Conservation (phyloP, 2,888 invertebrate genomes). For the Dysmachus trigonus region DNA sequence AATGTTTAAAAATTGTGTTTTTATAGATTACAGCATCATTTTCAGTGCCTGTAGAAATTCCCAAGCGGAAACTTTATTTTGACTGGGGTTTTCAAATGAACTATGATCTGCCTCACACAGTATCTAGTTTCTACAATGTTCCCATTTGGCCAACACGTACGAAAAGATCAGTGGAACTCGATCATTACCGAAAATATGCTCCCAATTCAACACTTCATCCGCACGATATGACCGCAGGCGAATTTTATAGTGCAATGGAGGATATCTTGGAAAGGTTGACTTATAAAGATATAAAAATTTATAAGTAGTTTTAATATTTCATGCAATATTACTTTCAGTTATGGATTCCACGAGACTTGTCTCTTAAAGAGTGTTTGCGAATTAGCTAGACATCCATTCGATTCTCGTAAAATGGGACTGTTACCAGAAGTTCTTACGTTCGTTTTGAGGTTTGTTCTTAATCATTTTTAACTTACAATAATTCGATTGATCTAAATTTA, state of each 20-base stretch:
- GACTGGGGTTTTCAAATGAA: constrained; percentile 64
- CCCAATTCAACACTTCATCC: constrained; percentile 53
- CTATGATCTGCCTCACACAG: constrained; percentile 57
- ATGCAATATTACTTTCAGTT: constrained; percentile 62
- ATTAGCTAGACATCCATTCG: constrained; percentile 71
- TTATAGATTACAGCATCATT: constrained; percentile 59
- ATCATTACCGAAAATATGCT: constrained; percentile 40
- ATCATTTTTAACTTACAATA: background rate
- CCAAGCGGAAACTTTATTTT: constrained; percentile 58
- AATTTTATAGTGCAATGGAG: constrained; percentile 60
- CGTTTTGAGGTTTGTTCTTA: constrained; percentile 70
- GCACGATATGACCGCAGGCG: constrained; percentile 61
- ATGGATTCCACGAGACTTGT: constrained; percentile 74
- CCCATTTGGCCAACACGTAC: constrained; percentile 58
- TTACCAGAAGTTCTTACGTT: constrained; percentile 74
- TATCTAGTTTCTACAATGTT: constrained; percentile 59
- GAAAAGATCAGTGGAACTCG: constrained; percentile 21
- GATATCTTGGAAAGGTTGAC: constrained; percentile 53
- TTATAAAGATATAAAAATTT: background rate
- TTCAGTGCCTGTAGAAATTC: constrained; percentile 59
- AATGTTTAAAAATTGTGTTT: background rate
- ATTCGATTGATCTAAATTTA: constrained; percentile 10
- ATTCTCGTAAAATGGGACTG: constrained; percentile 67
- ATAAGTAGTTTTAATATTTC: constrained; percentile 51
- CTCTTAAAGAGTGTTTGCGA: constrained; percentile 75